Conservation (phyloP, 2,797 vertebrate genomes). For the Melanotaenia nigrans region DNA sequence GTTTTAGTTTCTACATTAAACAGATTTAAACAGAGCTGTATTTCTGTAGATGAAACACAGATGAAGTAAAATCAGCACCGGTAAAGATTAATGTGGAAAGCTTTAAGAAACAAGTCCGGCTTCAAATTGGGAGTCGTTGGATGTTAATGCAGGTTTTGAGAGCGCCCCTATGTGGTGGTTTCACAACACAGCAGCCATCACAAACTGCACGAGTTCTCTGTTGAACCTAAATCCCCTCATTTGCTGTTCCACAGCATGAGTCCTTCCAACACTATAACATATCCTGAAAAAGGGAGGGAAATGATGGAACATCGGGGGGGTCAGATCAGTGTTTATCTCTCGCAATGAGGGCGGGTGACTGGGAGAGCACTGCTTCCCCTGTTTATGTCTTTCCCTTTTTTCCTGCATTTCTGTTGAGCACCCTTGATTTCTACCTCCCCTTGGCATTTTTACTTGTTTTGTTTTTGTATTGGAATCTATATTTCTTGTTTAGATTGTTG, state of each 20-base stretch:
- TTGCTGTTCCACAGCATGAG: constrained; percentile 64
- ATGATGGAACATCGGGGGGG: constrained; percentile 39
- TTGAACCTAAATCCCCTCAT: constrained; percentile 10
- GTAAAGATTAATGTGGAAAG: not conserved
- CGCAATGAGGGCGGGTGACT: constrained; percentile 60
- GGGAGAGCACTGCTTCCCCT: constrained; percentile 59
- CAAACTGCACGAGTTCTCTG: constrained; percentile 68
- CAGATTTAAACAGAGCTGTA: not conserved
- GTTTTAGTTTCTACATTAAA: not conserved
- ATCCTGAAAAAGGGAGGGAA: constrained; percentile 46
- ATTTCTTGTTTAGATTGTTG: constrained; percentile 89
- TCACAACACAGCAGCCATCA: constrained; percentile 51
- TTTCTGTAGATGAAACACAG: not conserved
- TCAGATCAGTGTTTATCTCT: constrained; percentile 77
- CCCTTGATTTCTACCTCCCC: constrained; percentile 73
- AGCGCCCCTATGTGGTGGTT: constrained; percentile 57
- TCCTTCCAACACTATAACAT: constrained; percentile 62
- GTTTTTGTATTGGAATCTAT: constrained; percentile 85
- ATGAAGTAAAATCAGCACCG: not conserved
- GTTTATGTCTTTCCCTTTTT: constrained; percentile 40
- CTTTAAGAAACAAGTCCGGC: not conserved
- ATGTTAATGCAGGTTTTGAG: constrained; percentile 17
- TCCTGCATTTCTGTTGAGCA: constrained; percentile 51
- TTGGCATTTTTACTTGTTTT: constrained; percentile 62
- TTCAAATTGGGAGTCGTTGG: constrained; percentile 18